Base-by-base conservation (phyloP, 2,113 vertebrate species). In the Panurus biarmicus region DNA sequence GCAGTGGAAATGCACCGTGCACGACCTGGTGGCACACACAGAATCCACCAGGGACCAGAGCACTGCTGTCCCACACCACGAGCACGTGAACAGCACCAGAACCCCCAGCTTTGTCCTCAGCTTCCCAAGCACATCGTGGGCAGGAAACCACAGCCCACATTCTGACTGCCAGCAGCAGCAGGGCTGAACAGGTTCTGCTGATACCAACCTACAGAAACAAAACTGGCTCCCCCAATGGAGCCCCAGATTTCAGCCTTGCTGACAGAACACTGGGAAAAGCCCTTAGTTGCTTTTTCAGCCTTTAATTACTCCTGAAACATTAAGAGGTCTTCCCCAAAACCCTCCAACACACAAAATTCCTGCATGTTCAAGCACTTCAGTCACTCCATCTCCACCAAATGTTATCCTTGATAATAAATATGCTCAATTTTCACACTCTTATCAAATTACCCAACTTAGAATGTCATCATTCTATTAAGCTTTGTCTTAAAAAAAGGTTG, bases 61-160 rank as follows among this genome's bases (percentile, higher is more conserved):
- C 36, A 9, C 3, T n/a, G 38, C 61, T 66, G 56, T 21, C 69
- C 65, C 51, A 40, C 24, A 2, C n/a, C 16, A 2, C 0, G 4
- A 0, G 6, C 20, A 7, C 2, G 1, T 0, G 22, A 53, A 21
- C 25, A 70, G 42, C 38, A 47, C 2, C 0, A 29, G 57, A 47
- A 18, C 19, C 14, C 21, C 25, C 38, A 40, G n/a, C 22, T 28
- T 45, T 36, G 29, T 2, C 6, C 66, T 62, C 24, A 47, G 29
- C 33, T 66, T 58, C 33, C 22, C 67, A 29, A 50, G 38, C 8
- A 50, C 31, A n/a, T 9, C 31, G 42, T 0, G 0, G 1, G 53
- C 36, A 44, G 5, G 21, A 74, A 38, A 38, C 20, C 4, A 17
- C 0, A 6, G 22, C 71, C 60, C 7, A 1, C 10, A 2, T 4